Conservation (phyloP, 2,113 vertebrate species). For the Chamaea fasciata region DNA sequence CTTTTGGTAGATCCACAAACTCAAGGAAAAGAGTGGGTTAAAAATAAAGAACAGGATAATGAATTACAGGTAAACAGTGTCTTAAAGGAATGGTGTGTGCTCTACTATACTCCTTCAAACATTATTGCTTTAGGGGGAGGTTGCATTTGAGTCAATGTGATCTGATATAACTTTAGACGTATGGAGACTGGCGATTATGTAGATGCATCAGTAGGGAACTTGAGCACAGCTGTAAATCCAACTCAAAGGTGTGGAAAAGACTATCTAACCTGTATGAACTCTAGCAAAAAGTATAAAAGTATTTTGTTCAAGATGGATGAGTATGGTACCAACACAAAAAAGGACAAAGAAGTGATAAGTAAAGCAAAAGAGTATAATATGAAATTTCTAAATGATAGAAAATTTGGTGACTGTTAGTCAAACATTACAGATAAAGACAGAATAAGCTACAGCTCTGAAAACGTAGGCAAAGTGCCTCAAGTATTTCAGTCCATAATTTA, state of each 20-base stretch:
- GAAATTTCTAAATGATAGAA: not conserved
- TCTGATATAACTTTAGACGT: not conserved
- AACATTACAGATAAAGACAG: not conserved
- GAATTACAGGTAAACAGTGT: slow-evolving; percentile 67
- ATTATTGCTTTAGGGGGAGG: not conserved
- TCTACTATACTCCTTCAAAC: not conserved
- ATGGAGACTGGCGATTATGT: not conserved
- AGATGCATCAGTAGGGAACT: not conserved
- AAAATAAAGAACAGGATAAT: slow-evolving; percentile 74
- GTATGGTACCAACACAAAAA: not conserved
- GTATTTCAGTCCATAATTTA: not conserved
- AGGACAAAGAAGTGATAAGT: not conserved
- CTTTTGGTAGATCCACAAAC: slow-evolving; percentile 78
- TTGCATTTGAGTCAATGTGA: not conserved
- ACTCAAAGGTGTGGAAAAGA: not conserved
- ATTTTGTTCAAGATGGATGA: not conserved
- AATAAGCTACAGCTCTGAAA: not conserved
- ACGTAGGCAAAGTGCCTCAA: not conserved
- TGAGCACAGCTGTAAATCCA: not conserved
- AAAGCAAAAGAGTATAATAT: not conserved
- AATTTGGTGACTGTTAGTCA: not conserved
- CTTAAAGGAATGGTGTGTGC: not conserved
- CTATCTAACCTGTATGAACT: not conserved
- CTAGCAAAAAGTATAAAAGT: not conserved
- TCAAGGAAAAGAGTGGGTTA: slow-evolving; percentile 79